Percentiles rank a stretch among this genome's conserved stretches.
These are phyloP conservation scores for Solen grandis DNA, from an alignment of 1,140 invertebrate species.

Conservation along the genomic window DNA sequence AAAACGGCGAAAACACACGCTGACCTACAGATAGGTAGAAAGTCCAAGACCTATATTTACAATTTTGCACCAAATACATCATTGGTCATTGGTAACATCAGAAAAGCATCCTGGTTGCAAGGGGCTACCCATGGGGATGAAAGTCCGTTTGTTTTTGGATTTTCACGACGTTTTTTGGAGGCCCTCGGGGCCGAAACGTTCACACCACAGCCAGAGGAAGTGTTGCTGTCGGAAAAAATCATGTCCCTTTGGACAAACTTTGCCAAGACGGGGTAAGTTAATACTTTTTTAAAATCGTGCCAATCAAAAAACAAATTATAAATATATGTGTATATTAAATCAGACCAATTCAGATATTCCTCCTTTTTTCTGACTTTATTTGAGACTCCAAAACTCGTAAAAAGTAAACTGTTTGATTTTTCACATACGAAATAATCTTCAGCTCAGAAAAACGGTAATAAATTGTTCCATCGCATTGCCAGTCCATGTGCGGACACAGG, in stretches of 20 bases:
- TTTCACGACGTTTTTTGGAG: background rate
- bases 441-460: too few species aligned
- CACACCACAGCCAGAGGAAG: conserved; percentile 15
- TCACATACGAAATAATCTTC: too few species aligned
- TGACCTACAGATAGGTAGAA: background rate
- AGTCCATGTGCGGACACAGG: too few species aligned
- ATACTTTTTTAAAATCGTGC: too few species aligned
- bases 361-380: too few species aligned
- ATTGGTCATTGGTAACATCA: background rate
- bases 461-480: too few species aligned
- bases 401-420: too few species aligned
- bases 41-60: conserved; percentile 2
- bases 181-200: background rate
- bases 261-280: conserved; percentile 1
- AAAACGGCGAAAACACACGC: background rate
- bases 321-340: too few species aligned
- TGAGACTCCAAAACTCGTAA: too few species aligned
- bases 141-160: background rate
- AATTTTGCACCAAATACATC: background rate
- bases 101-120: background rate
- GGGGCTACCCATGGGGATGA: conserved; percentile 3
- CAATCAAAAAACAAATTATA: too few species aligned
- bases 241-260: conserved; percentile 31
- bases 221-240: background rate
- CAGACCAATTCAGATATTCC: too few species aligned